These are phyloP conservation scores for Euphydryas editha DNA, from an alignment of 2,888 invertebrate genomes.

Conservation along the genomic window DNA sequence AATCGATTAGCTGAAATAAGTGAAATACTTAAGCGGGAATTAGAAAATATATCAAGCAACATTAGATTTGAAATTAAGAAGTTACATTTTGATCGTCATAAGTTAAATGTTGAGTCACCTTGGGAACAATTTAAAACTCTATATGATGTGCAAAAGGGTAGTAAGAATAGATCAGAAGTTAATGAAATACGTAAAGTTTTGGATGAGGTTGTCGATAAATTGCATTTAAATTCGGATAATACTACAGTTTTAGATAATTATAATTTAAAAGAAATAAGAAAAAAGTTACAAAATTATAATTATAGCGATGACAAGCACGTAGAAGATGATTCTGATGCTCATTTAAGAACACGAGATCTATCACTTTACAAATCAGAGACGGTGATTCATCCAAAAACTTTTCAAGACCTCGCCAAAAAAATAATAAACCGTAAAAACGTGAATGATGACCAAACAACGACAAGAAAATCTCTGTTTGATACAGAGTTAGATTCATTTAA, in stretches of 20 bases:
- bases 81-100: slow-evolving; percentile 42
- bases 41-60: slow-evolving; percentile 57
- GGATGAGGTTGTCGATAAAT: slow-evolving; percentile 52
- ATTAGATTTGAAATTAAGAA: slow-evolving; percentile 49
- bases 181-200: slow-evolving; percentile 56
- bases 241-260: slow-evolving; percentile 43
- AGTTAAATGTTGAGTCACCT: slow-evolving; percentile 53
- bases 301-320: slow-evolving; percentile 39
- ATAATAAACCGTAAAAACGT: slow-evolving; percentile 20
- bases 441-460: background rate
- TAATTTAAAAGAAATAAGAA: slow-evolving; percentile 54
- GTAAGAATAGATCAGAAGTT: slow-evolving; percentile 52
- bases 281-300: slow-evolving; percentile 48
- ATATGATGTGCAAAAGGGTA: slow-evolving; percentile 53
- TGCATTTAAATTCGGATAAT: slow-evolving; percentile 43
- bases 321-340: slow-evolving; percentile 37
- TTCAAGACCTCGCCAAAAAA: slow-evolving; percentile 41
- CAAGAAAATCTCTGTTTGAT: slow-evolving; percentile 17
- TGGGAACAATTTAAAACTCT: slow-evolving; percentile 57
- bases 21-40: slow-evolving; percentile 54
- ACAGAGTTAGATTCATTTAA: slow-evolving; percentile 11
- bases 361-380: slow-evolving; percentile 11
- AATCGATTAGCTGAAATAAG: slow-evolving; percentile 56
- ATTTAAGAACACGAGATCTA: slow-evolving; percentile 21
- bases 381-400: slow-evolving; percentile 28